These are phyloP conservation scores for Lates calcarifer DNA, from an alignment of 2,113 vertebrate genomes.

Conservation along the genomic window DNA sequence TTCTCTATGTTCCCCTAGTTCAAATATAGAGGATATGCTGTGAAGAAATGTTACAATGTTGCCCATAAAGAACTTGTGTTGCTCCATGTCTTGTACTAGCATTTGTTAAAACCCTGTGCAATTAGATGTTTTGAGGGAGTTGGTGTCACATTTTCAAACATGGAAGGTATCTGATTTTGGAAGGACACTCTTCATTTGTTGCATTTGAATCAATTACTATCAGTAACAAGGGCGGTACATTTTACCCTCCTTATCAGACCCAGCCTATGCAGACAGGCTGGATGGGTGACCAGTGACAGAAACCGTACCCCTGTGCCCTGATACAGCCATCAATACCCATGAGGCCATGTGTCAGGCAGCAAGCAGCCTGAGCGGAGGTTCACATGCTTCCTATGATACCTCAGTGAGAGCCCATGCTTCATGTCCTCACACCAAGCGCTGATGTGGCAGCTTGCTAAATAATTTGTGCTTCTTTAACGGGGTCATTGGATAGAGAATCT, in stretches of 20 bases:
- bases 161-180: conserved; percentile 39
- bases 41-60: not conserved
- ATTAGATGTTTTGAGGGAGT: conserved; percentile 14
- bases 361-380: conserved; percentile 57
- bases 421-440: conserved; percentile 75
- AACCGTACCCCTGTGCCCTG: conserved; percentile 73
- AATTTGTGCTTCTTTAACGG: conserved; percentile 86
- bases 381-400: conserved; percentile 71
- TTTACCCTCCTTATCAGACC: conserved; percentile 53
- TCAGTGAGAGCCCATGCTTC: conserved; percentile 72
- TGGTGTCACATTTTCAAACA: conserved; percentile 32
- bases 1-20: not conserved
- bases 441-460: conserved; percentile 86
- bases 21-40: not conserved
- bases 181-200: conserved; percentile 12
- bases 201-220: conserved; percentile 33
- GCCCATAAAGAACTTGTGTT: not conserved
- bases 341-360: conserved; percentile 69
- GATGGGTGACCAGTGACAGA: conserved; percentile 62
- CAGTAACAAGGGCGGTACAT: conserved; percentile 51
- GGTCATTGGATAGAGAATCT: conserved; percentile 86
- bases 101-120: conserved; percentile 7
- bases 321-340: conserved; percentile 82
- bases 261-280: conserved; percentile 42
- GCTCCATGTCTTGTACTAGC: not conserved